These are phyloP conservation scores for Nephrotoma flavescens DNA, from an alignment of 2,888 invertebrate genomes.

Conservation along the genomic window DNA sequence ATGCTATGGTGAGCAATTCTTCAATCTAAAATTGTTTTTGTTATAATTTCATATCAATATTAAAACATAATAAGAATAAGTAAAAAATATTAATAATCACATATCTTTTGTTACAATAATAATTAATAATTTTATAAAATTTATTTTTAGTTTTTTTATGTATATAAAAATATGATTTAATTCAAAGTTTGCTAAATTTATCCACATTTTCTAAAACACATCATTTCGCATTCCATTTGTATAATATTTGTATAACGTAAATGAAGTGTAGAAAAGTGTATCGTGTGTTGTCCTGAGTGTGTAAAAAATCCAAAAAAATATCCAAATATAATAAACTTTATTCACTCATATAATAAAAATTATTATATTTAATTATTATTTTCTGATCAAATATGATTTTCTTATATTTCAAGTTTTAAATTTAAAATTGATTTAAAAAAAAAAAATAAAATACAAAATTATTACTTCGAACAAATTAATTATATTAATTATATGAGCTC, in stretches of 20 bases:
- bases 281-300: background rate
- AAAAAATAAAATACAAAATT: background rate
- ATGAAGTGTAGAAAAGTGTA: background rate
- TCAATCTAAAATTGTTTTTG: background rate
- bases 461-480: background rate
- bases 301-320: background rate
- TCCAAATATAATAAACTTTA: background rate
- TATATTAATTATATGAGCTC: background rate
- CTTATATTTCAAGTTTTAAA: background rate
- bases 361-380: background rate
- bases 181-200: background rate
- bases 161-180: background rate
- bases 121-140: background rate
- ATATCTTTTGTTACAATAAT: background rate
- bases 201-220: background rate
- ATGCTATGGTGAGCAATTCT: background rate
- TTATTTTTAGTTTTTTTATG: background rate
- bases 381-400: background rate
- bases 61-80: background rate
- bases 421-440: background rate
- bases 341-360: background rate
- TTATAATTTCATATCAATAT: background rate
- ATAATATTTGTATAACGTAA: background rate
- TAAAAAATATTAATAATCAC: background rate
- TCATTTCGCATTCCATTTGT: background rate